A percentile compares a stretch with the other conserved stretches of the same genome.
phyloP scores from a whole-genome alignment of 2,888 invertebrate genomes.

The Metacarcinus magister region DNA sequence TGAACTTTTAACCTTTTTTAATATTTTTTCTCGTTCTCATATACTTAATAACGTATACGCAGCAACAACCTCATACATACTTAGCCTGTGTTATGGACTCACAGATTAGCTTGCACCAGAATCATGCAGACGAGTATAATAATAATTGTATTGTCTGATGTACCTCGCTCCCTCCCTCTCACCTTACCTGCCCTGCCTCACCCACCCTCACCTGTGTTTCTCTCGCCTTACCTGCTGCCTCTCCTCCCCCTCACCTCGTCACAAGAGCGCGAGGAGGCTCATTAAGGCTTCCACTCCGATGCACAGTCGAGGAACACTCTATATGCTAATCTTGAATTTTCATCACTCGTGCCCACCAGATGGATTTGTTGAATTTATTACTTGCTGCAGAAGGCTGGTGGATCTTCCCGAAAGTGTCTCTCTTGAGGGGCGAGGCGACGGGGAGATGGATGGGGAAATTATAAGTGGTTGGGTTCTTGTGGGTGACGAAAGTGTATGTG shows the following conservation, averaged over 20 bases:
- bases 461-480: neutral
- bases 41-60: neutral
- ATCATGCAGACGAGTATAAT: neutral
- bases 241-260: neutral
- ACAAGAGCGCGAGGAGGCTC: neutral
- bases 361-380: conserved; percentile 39
- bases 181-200: neutral
- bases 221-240: neutral
- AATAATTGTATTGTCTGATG: neutral
- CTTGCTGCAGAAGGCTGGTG: conserved; percentile 27
- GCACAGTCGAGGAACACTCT: conserved; percentile 27
- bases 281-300: neutral
- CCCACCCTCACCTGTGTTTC: neutral
- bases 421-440: neutral
- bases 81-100: neutral
- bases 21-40: neutral
- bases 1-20: neutral
- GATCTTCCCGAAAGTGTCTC: conserved; percentile 2
- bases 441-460: neutral
- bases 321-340: conserved; percentile 34
- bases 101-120: neutral
- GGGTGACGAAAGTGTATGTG: neutral
- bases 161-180: neutral
- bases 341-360: conserved; percentile 28
- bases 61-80: neutral